These are phyloP conservation scores for Champsocephalus esox DNA, from an alignment of 2,797 vertebrate species.

Conservation along the genomic window DNA sequence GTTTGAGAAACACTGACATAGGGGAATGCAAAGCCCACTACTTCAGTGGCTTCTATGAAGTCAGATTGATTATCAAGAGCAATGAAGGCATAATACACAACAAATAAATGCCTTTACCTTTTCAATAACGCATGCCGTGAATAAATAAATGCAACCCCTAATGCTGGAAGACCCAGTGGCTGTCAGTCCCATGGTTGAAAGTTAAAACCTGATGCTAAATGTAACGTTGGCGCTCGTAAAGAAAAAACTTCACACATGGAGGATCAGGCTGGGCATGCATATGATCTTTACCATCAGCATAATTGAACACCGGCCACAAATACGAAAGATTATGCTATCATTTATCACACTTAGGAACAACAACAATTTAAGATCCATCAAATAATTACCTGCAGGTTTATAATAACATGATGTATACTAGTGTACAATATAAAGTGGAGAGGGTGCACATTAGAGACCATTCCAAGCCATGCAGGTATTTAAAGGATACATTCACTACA, in stretches of 20 bases:
- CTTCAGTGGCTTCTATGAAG: background rate
- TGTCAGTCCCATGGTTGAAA: background rate
- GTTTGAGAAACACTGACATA: no score
- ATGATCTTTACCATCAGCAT: background rate
- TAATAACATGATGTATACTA: background rate
- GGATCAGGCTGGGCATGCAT: background rate
- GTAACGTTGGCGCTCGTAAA: slow-evolving; percentile 29
- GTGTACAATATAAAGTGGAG: background rate
- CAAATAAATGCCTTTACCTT: no score
- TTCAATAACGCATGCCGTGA: background rate
- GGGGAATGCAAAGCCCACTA: background rate
- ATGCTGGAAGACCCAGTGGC: background rate
- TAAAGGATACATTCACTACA: background rate
- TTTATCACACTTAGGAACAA: background rate
- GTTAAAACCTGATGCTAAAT: background rate
- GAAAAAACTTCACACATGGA: background rate
- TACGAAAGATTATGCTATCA: background rate
- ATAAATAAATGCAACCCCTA: background rate
- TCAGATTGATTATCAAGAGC: background rate
- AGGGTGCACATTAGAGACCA: background rate
- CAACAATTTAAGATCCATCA: background rate
- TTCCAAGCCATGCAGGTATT: background rate
- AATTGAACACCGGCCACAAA: background rate
- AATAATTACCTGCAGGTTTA: background rate
- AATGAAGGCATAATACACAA: background rate